Percentiles rank a stretch among this genome's conserved stretches.
Evolutionary conservation across 2,113 vertebrate species (phyloP).

Genomic region (Lagenorhynchus albirostris): DNA sequence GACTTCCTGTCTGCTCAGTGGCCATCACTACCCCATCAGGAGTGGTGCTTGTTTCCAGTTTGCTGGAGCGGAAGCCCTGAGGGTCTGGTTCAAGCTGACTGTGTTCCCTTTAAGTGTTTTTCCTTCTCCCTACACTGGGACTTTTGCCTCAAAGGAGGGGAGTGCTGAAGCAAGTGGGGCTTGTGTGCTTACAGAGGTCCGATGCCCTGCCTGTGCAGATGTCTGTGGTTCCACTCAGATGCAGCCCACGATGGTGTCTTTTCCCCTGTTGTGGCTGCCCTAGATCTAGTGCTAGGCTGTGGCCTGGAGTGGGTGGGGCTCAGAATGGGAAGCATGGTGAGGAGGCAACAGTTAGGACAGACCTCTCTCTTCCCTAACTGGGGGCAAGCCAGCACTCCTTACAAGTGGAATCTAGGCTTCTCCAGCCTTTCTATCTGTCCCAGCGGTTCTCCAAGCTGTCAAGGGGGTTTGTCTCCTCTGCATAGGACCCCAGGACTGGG

Average conservation of each 20-base stretch:
- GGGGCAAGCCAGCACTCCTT: not conserved
- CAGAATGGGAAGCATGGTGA: too few species aligned
- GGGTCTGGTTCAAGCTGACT: not conserved
- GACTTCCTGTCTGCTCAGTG: not conserved
- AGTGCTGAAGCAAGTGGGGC: not conserved
- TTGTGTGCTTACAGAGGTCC: not conserved
- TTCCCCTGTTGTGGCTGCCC: not conserved
- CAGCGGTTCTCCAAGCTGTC: not conserved
- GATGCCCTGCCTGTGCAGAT: not conserved
- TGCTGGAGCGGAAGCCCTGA: not conserved
- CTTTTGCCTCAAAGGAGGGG: not conserved
- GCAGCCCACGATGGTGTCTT: not conserved
- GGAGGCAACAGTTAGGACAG: not conserved
- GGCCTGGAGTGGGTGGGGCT: not conserved
- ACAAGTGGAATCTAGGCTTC: not conserved
- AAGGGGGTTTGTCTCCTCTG: too few species aligned
- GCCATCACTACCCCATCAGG: not conserved
- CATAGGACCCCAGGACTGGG: too few species aligned
- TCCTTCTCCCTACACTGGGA: not conserved
- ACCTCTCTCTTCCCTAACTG: not conserved
- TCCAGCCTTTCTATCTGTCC: not conserved
- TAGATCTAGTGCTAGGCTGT: not conserved
- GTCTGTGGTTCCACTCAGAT: not conserved
- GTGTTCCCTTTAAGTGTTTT: not conserved
- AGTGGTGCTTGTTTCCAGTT: not conserved